These are phyloP conservation scores for Pipistrellus pygmaeus DNA, from an alignment of 2,797 vertebrate genomes.

Conservation along the genomic window DNA sequence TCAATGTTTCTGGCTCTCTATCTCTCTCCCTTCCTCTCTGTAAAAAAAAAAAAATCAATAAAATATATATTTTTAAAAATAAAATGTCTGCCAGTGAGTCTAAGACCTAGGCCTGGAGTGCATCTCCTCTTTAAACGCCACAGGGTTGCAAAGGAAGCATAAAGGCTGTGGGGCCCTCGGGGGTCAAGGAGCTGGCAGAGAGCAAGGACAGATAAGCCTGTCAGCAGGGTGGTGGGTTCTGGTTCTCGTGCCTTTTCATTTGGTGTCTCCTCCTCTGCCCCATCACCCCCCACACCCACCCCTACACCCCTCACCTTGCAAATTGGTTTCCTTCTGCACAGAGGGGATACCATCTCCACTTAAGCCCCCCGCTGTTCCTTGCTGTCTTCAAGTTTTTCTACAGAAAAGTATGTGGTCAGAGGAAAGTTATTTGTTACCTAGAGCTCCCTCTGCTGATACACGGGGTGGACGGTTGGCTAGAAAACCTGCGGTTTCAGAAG, in stretches of 20 bases:
- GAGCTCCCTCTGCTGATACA: conserved; percentile 81
- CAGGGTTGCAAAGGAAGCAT: fast-evolving
- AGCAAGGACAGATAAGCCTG: neutral
- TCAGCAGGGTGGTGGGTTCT: neutral
- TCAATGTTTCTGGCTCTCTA: too few species aligned
- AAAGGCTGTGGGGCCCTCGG: neutral
- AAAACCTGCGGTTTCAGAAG: neutral
- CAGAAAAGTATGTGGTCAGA: neutral
- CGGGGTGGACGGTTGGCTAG: neutral
- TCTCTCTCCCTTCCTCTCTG: too few species aligned
- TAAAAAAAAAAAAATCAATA: too few species aligned
- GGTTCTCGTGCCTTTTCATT: neutral
- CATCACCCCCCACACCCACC: fast-evolving
- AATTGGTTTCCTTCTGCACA: neutral
- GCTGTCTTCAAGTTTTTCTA: neutral
- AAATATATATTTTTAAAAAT: too few species aligned
- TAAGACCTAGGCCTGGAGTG: neutral
- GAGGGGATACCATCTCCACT: neutral
- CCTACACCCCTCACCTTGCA: neutral
- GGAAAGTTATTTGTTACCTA: conserved; percentile 68
- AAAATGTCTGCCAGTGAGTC: neutral
- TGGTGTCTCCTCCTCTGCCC: neutral
- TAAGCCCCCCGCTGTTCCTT: neutral
- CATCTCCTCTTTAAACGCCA: neutral
- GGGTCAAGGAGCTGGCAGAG: too few species aligned